These are phyloP conservation scores for Thaumetopoea pityocampa DNA, from an alignment of 1,140 invertebrate species.

Conservation along the genomic window DNA sequence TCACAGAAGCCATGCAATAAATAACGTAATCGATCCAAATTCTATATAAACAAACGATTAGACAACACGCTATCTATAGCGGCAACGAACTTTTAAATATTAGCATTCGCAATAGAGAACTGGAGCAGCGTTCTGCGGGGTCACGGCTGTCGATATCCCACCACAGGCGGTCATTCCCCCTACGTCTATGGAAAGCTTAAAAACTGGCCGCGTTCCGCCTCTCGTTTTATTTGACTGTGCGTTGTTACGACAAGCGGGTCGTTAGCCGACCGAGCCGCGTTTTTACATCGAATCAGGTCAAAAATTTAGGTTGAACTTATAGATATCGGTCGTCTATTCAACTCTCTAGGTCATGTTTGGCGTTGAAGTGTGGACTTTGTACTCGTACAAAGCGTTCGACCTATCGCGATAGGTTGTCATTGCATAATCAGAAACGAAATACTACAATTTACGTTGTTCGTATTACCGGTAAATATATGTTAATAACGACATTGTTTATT, in stretches of 20 bases:
- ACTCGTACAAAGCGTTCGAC: constrained; percentile 13
- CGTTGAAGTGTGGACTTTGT: constrained; percentile 18
- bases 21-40: constrained; percentile 17
- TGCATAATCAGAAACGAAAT: too few species aligned
- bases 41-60: constrained; percentile 10
- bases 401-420: too few species aligned
- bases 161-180: constrained; percentile 35
- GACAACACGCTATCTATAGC: constrained; percentile 5
- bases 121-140: constrained; percentile 28
- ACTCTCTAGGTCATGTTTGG: constrained; percentile 58
- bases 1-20: constrained; percentile 2
- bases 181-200: constrained; percentile 28
- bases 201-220: constrained; percentile 37
- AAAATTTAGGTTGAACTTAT: constrained; percentile 65
- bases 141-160: constrained; percentile 30
- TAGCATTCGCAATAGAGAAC: constrained; percentile 8
- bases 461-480: too few species aligned
- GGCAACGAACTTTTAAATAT: constrained; percentile 9
- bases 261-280: constrained; percentile 42
- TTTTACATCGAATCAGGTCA: constrained; percentile 61
- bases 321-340: constrained; percentile 61
- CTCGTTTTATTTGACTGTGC: constrained; percentile 52
- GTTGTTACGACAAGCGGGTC: constrained; percentile 41
- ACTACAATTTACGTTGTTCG: constrained; percentile 7
- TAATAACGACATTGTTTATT: too few species aligned